Evolutionary conservation across 2,797 vertebrate species (phyloP), one percentile per base, ranked within the genome.

Genomic region (Pseudopleuronectes americanus): DNA sequence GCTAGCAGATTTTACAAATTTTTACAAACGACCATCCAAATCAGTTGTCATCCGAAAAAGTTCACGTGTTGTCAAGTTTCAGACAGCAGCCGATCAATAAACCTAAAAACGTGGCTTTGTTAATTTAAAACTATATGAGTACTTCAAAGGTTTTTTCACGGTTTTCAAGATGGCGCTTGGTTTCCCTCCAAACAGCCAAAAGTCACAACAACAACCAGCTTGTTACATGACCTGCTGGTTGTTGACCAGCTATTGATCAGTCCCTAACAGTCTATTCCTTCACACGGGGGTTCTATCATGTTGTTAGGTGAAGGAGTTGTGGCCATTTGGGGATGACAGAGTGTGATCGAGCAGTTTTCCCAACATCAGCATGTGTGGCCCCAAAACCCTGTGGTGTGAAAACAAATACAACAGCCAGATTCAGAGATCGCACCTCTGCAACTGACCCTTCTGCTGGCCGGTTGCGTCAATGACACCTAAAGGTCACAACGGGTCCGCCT

Each of bases 401-500:
- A 87, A 67, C 76, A 89, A 88, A 90, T 68, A 86, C 67, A 73
- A 59, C 74, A 64, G 53, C 58, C 12, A 23, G 70, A 76, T 69
- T 69, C 69, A 80, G 48, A 68, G 68, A 70, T 88, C 38, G n/a
- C 83, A 90, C 83, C 84, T 86, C 79, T 41, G 66, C 56, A 63
- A 60, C 47, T 71, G 75, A 87, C 55, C 72, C 76, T 59, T 76
- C 8, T 74, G 64, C 73, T 63, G 64, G 59, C 60, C 21, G 62
- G 70, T 54, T 84, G 64, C 74, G 67, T 90, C 90, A 91, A 23
- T 87, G 79, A 87, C 87, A 84, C 86, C 81, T 57, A 61, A 71
- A 87, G 87, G 83, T 86, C 81, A 76, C 66, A 55, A 67, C 71
- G 53, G 79, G 47, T 66, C 41, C 31, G 33, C 19, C 64, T 66